A percentile compares a stretch with the other conserved stretches of the same genome.
phyloP scores from a whole-genome alignment of 2,797 vertebrate genomes.

The Anabacerthia variegaticeps region DNA sequence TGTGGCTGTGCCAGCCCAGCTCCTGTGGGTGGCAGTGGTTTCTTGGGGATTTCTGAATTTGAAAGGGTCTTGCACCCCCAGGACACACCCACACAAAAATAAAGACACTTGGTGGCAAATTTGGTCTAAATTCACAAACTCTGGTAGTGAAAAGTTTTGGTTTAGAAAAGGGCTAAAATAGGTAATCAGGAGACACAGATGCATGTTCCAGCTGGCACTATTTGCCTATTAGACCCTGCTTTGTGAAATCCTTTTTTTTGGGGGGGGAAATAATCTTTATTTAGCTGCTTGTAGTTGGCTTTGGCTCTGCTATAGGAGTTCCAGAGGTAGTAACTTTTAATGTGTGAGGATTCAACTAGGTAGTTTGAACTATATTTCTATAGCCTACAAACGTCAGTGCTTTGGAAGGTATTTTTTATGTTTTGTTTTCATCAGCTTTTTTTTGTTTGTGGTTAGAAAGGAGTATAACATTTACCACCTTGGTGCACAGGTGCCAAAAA shows the following conservation, averaged over 20 bases:
- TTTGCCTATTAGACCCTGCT: not conserved
- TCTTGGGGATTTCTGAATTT: not conserved
- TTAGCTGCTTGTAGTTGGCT: not conserved
- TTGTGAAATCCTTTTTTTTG: not conserved
- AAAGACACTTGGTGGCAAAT: not conserved
- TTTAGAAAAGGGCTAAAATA: not conserved
- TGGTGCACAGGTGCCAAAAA: not conserved
- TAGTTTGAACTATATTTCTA: not conserved
- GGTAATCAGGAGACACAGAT: not conserved
- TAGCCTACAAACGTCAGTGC: not conserved
- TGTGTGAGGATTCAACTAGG: not conserved
- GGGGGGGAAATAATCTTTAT: not conserved
- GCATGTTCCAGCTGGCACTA: not conserved
- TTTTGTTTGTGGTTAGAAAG: not conserved
- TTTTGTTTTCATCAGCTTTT: not conserved
- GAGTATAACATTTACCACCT: not conserved
- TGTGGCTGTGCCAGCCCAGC: not conserved
- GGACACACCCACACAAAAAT: accelerated
- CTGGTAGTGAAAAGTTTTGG: not conserved
- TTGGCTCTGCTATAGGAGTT: not conserved
- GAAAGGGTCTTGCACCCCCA: not conserved
- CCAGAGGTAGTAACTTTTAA: not conserved
- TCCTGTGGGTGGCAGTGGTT: not conserved
- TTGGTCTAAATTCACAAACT: not conserved
- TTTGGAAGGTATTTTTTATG: not conserved